Evolutionary conservation across 2,888 invertebrate genomes (phyloP), one percentile per base, ranked within the genome.

Genomic region (Folsomia manolachei): DNA sequence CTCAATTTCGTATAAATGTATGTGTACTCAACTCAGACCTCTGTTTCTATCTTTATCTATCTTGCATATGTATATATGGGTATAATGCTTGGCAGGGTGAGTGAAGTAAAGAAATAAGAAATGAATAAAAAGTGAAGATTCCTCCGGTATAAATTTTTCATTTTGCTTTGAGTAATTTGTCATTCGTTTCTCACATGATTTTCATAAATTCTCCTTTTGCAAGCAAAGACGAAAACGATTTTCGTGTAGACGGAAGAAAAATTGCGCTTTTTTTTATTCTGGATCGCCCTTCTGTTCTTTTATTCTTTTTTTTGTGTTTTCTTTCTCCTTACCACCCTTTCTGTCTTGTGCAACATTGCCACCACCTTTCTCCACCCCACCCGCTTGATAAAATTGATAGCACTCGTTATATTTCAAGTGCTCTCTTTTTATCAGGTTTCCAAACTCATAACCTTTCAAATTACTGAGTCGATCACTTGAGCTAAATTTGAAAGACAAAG

Each of bases 151-250:
- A 77, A 76, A 79, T 79, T 77, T 79, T 78, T 79, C 79, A 79
- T 78, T 79, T 77, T 79, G 74, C 77, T 77, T 79, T 76, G 74
- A 75, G 79, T 79, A 79, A 79, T 79, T 79, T 79, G 79, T 79
- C 79, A 79, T 77, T 79, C 79, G 77, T 79, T 79, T 79, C n/a
- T n/a, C 79, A 79, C 79, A 78, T 79, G 79, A 79, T 79, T 79
- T 79, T 79, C 78, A 79, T 79, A 79, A 79, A 79, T 79, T 79
- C 79, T 69, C 68, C 70, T 71, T 70, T 68, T 73, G 68, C 75
- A 72, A 72, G 69, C 70, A 75, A 74, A 71, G 69, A 77, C 68
- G 73, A 76, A 70, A 76, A 64, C 76, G 76, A 76, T 76, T 76
- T 76, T 72, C 61, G 74, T 76, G 76, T 71, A 71, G 69, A 71